Evolutionary conservation across 2,888 invertebrate genomes (phyloP).

Genomic region (Unio pictorum): DNA sequence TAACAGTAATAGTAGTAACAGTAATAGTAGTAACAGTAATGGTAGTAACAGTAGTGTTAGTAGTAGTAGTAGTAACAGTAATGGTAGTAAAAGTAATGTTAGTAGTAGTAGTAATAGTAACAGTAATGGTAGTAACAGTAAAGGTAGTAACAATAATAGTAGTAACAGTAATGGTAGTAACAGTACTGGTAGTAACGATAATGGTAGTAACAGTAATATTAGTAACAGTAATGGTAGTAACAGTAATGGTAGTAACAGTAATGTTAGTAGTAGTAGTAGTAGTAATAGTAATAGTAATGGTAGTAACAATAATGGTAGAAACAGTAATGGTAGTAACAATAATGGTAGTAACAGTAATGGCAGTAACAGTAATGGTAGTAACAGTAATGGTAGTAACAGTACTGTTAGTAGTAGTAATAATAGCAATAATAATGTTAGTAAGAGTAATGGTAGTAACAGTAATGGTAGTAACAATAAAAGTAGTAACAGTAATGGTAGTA

Average conservation of each 20-base stretch:
- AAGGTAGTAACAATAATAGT: neutral
- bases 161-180: neutral
- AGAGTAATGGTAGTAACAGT: neutral
- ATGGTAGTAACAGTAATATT: neutral
- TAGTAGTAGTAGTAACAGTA: constrained; percentile 1
- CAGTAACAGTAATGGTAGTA: constrained; percentile 7
- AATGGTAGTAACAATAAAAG: neutral
- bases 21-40: constrained; percentile 6
- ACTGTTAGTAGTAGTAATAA: too few relatives aligned
- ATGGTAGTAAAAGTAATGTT: constrained; percentile 2
- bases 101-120: constrained; percentile 4
- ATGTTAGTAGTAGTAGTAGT: neutral
- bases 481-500: too few relatives aligned
- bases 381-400: constrained; percentile 1
- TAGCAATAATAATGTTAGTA: too few relatives aligned
- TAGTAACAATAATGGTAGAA: too few relatives aligned
- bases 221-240: constrained; percentile 1
- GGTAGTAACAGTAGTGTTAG: neutral
- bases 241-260: too few relatives aligned
- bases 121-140: neutral
- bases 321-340: neutral
- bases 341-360: too few relatives aligned
- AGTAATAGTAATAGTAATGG: too few relatives aligned
- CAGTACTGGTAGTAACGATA: neutral
- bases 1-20: neutral